Evolutionary conservation across 2,888 invertebrate genomes (phyloP).

Genomic region (Euproctis similis): DNA sequence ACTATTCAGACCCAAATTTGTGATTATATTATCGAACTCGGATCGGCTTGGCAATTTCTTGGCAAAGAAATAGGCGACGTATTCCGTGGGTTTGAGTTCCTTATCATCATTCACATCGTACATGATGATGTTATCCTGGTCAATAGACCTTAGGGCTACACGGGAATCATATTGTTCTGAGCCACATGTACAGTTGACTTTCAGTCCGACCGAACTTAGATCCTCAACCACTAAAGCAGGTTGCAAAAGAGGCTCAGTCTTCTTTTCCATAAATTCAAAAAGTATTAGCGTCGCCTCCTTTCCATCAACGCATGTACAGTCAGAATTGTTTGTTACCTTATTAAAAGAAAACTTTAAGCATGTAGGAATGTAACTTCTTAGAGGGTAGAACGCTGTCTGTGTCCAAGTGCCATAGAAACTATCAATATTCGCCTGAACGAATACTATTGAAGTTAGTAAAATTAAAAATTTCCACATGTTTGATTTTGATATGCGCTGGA

Average conservation of each 20-base stretch:
- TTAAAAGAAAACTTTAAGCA: neutral
- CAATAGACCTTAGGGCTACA: neutral
- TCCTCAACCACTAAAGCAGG: neutral
- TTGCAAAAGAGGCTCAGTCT: accelerated
- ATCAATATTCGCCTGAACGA: neutral
- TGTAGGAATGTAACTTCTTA: neutral
- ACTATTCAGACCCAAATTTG: too few relatives aligned
- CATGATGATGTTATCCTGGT: too few relatives aligned
- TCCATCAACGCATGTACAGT: constrained; percentile 3
- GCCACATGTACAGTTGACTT: constrained; percentile 3
- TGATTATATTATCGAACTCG: too few relatives aligned
- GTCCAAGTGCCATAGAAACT: constrained; percentile 1
- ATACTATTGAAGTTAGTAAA: neutral
- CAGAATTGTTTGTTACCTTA: neutral
- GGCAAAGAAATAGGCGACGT: too few relatives aligned
- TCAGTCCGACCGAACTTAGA: neutral
- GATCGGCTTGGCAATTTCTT: too few relatives aligned
- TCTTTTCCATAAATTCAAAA: too few relatives aligned
- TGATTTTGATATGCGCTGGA: neutral
- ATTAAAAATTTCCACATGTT: constrained; percentile 3
- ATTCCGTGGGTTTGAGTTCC: too few relatives aligned
- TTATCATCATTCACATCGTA: too few relatives aligned
- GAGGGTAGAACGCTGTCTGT: neutral
- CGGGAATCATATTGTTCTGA: neutral
- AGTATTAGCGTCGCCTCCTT: neutral